Evolutionary conservation across 92 coral and sea anemone genomes (phyloP), one percentile per base, ranked within the genome.

Genomic region (Pocillopora grandis): DNA sequence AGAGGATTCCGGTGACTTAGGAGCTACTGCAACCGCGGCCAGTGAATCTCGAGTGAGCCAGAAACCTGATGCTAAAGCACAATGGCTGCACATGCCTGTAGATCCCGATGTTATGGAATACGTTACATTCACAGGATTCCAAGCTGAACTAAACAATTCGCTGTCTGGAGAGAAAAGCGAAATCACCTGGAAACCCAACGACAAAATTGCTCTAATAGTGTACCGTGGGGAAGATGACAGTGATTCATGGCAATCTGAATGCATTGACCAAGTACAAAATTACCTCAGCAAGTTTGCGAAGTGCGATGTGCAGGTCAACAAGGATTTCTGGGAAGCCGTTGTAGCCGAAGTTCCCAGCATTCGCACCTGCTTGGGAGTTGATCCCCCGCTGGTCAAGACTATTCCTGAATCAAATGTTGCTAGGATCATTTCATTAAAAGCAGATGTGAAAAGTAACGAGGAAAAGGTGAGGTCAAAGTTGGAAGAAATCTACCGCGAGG

Each of bases 31-130:
- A 23, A 36, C 16, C 62, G 58, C 14, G 61, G 36, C 42, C 60
- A 37, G 62, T 35, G 27, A 72, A 14, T n/a, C 27, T 58, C 48
- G 16, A 55, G 27, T 21, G 58, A 67, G 64, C 74, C 79, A 76
- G 83, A 76, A 64, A 15, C 13, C 77, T 27, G 27, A 76, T 66
- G 36, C 69, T 7, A 73, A 72, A 21, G 36, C 79, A 21, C 88
- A 82, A 85, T 63, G 85, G 56, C 67, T 91, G 10, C 82, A 75
- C 56, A 76, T 90, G 76, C 89, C 57, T 62, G 98, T 94, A 7
- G 95, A 94, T 72, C 48, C 86, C 55, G 92, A 92, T 61, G 80
- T 87, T 23, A 94, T 94, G 98, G 90, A 86, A 67, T 90, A 76
- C 86, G 71, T 92, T 55, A 84, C 73, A 48, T 55, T 77, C 12